A percentile compares a stretch with the other conserved stretches of the same genome.
Evolutionary conservation across 2,797 vertebrate genomes (phyloP).

Genomic region (Steatocranus sp.): DNA sequence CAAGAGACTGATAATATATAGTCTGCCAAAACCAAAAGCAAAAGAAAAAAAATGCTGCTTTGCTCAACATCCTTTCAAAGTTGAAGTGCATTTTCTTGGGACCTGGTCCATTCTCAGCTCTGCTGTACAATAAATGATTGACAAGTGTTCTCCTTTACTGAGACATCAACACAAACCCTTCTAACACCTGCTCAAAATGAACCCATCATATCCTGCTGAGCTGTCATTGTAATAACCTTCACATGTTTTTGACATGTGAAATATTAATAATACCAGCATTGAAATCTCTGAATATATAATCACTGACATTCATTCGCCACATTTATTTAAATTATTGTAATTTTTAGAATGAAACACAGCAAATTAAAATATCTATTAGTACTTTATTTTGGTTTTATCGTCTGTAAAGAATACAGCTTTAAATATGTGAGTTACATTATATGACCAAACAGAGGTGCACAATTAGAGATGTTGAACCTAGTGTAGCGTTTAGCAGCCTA

Average conservation of each 20-base stretch:
- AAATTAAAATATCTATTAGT: not conserved
- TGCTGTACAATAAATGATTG: not conserved
- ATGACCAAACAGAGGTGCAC: not conserved
- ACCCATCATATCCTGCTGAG: not conserved
- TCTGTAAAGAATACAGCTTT: not conserved
- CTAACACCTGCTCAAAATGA: not conserved
- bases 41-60: not conserved
- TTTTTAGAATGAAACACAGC: not conserved
- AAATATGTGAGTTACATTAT: not conserved
- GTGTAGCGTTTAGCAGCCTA: not conserved
- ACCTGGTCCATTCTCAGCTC: not conserved
- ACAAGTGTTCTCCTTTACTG: not conserved
- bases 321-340: not conserved
- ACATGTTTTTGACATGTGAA: not conserved
- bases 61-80: not conserved
- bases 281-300: not conserved
- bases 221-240: not conserved
- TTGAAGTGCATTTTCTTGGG: not conserved
- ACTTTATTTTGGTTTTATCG: not conserved
- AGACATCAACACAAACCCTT: not conserved
- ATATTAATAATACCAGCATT: not conserved
- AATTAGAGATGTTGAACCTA: not conserved
- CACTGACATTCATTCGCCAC: not conserved
- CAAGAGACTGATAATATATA: not conserved
- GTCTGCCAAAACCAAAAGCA: not conserved